These are phyloP conservation scores for Acanthoscelides obtectus DNA, from an alignment of 2,888 invertebrate species.

Conservation along the genomic window DNA sequence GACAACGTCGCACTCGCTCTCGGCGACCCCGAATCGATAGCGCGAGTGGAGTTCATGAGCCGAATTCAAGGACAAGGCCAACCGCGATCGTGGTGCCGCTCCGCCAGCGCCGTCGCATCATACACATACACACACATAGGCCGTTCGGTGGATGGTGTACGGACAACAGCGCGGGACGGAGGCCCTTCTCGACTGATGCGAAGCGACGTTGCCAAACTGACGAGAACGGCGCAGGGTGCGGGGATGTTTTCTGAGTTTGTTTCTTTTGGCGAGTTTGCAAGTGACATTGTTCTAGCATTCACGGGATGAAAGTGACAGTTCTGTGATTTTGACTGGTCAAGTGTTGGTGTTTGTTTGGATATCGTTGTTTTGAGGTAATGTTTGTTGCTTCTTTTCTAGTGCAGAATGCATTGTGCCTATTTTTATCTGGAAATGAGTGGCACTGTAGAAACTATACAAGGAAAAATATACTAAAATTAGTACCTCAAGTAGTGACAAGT, in stretches of 20 bases:
- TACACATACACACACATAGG: slow-evolving; percentile 27
- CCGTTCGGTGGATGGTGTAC: not conserved
- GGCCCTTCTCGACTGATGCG: not conserved
- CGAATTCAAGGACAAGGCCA: slow-evolving; percentile 58
- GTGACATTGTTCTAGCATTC: not conserved
- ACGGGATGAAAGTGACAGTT: not conserved
- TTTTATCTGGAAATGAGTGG: no score
- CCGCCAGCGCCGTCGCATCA: slow-evolving; percentile 32
- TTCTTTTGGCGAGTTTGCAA: not conserved
- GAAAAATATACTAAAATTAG: no score
- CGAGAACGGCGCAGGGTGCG: not conserved
- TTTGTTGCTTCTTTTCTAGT: no score
- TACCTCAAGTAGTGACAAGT: no score
- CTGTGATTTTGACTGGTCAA: not conserved
- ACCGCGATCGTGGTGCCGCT: slow-evolving; percentile 40
- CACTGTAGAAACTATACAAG: no score
- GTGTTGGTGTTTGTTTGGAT: not conserved
- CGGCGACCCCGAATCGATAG: slow-evolving; percentile 45
- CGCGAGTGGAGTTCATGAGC: slow-evolving; percentile 45
- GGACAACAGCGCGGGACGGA: not conserved
- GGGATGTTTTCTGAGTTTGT: not conserved
- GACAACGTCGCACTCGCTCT: slow-evolving; percentile 4
- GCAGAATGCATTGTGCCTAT: no score
- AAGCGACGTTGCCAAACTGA: not conserved
- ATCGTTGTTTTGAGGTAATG: no score